Conservation (phyloP, 1,140 invertebrate species). For the Antheraea pernyi region DNA sequence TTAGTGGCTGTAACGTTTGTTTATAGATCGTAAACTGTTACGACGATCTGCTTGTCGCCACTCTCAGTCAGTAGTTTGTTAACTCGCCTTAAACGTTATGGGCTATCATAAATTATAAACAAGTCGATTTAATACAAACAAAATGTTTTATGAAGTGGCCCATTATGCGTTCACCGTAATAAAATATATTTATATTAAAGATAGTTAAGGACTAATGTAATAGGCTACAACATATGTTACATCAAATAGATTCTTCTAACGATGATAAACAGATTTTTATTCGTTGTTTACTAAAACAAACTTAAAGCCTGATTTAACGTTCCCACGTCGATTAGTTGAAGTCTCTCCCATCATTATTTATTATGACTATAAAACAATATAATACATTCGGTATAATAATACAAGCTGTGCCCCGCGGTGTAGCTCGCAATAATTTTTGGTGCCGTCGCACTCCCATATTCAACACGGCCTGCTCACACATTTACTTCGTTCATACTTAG, state of each 20-base stretch:
- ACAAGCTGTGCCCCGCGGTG: too few relatives aligned
- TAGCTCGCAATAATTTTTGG: too few relatives aligned
- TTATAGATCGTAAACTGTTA: conserved; percentile 74
- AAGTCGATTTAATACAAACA: conserved; percentile 58
- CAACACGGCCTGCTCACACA: too few relatives aligned
- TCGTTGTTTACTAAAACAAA: neutral
- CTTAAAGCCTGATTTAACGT: neutral
- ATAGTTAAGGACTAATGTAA: neutral
- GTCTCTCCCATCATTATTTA: neutral
- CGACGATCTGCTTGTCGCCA: conserved; percentile 67
- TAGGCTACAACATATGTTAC: neutral
- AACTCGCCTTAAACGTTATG: conserved; percentile 67
- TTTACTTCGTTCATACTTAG: too few relatives aligned
- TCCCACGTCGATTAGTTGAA: neutral
- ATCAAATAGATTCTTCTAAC: neutral
- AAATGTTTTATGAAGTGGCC: conserved; percentile 49
- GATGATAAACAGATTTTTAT: neutral
- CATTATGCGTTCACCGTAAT: conserved; percentile 3
- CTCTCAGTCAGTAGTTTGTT: conserved; percentile 57
- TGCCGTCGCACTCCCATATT: too few relatives aligned
- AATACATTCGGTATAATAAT: too few relatives aligned
- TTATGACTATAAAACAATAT: neutral
- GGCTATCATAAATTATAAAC: conserved; percentile 60
- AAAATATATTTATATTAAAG: conserved; percentile 13
- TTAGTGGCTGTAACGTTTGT: conserved; percentile 74